Base-by-base conservation (phyloP, 2,797 vertebrate genomes). In the Podargus strigoides region DNA sequence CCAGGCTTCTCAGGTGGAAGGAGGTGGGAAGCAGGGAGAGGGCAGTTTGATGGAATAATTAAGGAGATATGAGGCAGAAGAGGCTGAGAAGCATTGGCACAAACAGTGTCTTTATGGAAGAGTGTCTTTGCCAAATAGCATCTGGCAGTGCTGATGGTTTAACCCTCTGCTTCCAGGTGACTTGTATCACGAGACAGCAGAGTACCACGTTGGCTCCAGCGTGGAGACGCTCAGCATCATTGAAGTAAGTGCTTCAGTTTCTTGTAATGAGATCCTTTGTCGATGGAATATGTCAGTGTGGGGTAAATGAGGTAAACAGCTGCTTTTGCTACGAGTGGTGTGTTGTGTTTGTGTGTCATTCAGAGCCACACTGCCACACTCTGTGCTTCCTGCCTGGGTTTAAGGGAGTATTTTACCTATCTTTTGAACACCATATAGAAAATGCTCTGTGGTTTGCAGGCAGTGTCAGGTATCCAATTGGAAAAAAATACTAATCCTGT, bases 181-280 rank as follows among this genome's bases (percentile, higher is more conserved):
- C 56, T 97, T 98, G 79, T 98, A 98, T 70, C 98, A 98, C 46
- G 98, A 99, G 92, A 98, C 98, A 12, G 97, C 97, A 24, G 98
- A 98, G 90, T 99, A 99, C 95, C 97, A 97, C 3, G 98, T 98
- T 52, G 96, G 97, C 76, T 97, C 98, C 96, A 98, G 98, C 1
- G 98, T 98, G 95, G 98, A 99, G 76, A 98, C 98, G 95, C 98
- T 99, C 76, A 98, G 98, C 94, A 97, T 97, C 85, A 97, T 97
- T 2, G 99, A 99, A 98, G 99, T 99, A 97, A 62, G 96, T 96
- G 60, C 59, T 67, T 18, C 2, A 14, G 18, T 66, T 84, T 32
- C 62, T 58, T 68, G 7, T 16, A 21, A 32, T 1, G 22, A 78
- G 55, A 30, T 58, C 28, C 20, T 67, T 52, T 28, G 37, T 30